phyloP scores from a whole-genome alignment of 2,888 invertebrate genomes.

The Drosophila multiciliata region DNA sequence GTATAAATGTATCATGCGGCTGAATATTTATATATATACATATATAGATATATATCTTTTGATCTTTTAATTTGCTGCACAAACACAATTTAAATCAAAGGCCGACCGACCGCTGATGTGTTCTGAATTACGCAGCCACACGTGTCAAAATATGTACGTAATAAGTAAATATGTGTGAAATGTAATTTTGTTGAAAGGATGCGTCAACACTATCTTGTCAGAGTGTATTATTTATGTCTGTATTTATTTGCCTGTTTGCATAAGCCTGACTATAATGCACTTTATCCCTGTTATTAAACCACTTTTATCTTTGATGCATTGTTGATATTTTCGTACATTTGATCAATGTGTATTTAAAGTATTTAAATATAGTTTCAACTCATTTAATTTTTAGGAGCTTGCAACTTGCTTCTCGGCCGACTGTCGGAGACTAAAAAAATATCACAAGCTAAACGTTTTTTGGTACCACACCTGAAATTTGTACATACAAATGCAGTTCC shows the following conservation, averaged over 20 bases:
- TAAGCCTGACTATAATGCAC: neutral
- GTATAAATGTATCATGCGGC: constrained; percentile 14
- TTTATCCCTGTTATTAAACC: neutral
- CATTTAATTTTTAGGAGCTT: neutral
- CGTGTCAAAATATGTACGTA: constrained; percentile 67
- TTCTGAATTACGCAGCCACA: constrained; percentile 48
- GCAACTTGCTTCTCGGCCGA: neutral
- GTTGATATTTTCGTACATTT: neutral
- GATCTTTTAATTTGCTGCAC: constrained; percentile 83
- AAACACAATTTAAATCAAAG: constrained; percentile 84
- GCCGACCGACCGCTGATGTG: constrained; percentile 55
- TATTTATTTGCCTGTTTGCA: neutral
- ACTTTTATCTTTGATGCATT: constrained; percentile 6
- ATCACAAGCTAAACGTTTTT: constrained; percentile 21
- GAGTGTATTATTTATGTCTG: constrained; percentile 20
- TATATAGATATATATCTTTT: constrained; percentile 62
- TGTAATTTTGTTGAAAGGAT: constrained; percentile 52
- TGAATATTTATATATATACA: neutral
- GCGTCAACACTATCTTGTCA: constrained; percentile 39
- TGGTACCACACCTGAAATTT: constrained; percentile 34
- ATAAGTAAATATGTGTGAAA: constrained; percentile 46
- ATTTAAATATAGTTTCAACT: neutral
- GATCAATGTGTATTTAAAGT: neutral
- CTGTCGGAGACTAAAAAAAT: constrained; percentile 1
- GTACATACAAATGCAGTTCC: constrained; percentile 70